Evolutionary conservation across 2,888 invertebrate genomes (phyloP), one percentile per base, ranked within the genome.

Genomic region (Dorcus parallelipipedus): DNA sequence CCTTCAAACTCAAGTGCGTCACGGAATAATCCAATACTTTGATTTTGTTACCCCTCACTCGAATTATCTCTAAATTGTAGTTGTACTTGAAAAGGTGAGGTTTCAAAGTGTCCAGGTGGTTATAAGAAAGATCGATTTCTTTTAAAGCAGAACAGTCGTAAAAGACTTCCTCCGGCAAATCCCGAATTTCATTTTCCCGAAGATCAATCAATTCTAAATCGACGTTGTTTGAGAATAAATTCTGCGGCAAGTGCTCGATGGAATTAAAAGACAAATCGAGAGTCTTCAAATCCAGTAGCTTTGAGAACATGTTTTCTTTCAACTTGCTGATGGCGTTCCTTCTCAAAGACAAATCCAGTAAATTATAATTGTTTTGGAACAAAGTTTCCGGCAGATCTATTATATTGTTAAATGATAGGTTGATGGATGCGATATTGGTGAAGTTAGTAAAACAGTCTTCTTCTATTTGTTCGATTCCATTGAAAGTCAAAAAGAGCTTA

Each of bases 261-360:
- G 38, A 41, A 33, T 58, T 54, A 38, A 45, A 43, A 9, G 58
- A 49, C 43, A 58, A 50, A 51, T 58, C 50, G 2, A 58, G n/a
- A 5, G 39, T 38, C 2, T 20, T 20, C 20, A 56, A 47, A 26
- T 52, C 45, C 2, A 40, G 40, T 40, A 56, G 10, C 4, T 9
- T 38, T n/a, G 10, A 4, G 17, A 56, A 52, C 3, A 39, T 56
- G 9, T 9, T 40, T 23, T 52, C 47, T 38, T 39, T 26, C 14
- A 56, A 9, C 3, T 45, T 10, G 3, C 7, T 23, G 7, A 45
- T 10, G 8, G 7, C 45, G n/a, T 45, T 45, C n/a, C 20, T 23
- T 9, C 17, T 45, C 17, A 45, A 9, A 10, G 45, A 45, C 9
- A 45, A 9, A 9, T 45, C 45, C 14, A 17, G 23, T 45, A 45